Evolutionary conservation across 35 echinoderm and acorn worm species (phyloP), one percentile per base, ranked within the genome.

Genomic region (Ptychodera flava): DNA sequence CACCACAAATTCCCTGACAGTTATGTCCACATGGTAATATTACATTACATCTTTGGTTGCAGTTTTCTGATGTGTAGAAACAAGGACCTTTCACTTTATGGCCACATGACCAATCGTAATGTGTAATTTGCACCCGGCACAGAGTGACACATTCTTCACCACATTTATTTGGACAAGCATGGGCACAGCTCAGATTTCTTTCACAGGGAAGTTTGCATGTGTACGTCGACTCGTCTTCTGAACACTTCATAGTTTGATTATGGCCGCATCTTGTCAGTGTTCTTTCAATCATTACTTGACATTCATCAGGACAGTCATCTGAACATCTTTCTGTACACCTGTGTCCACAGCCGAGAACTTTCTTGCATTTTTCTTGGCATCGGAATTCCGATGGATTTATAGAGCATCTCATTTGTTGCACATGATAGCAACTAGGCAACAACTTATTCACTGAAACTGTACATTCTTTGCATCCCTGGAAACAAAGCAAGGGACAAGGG

Each of bases 131-230:
- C 6, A 64, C 88, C 31, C 31, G 27, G 79, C 95, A 98, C 16
- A 28, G 0, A 1, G 0, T 22, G 30, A 92, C 90, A 86, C 95
- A 98, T 16, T 79, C 33, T 88, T 98, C 86, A 12, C 90, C 85
- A 86, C 95, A 98, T 53, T 77, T 79, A 28, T 81, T 76, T 82
- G 88, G 83, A 78, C 95, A 98, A 33, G 0, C 28, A 78, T 98
- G 95, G 1, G 85, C 88, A 82, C 95, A 97, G 32, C 22, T 22
- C 16, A 93, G 85, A 28, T 2, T 82, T 33, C 35, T 76, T 16
- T 0, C 6, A 52, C 95, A 97, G 31, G 33, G 80, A n/a, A 35
- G 29, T 53, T 76, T 12, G 76, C 95, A 97, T 15, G 78, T 36
- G 14, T 10, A 1, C 1, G 0, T 1, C 29, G 34, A 12, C 1